A percentile compares a stretch with the other conserved stretches of the same genome.
phyloP scores from a whole-genome alignment of 2,797 vertebrate genomes.

The Lepus townsendii region DNA sequence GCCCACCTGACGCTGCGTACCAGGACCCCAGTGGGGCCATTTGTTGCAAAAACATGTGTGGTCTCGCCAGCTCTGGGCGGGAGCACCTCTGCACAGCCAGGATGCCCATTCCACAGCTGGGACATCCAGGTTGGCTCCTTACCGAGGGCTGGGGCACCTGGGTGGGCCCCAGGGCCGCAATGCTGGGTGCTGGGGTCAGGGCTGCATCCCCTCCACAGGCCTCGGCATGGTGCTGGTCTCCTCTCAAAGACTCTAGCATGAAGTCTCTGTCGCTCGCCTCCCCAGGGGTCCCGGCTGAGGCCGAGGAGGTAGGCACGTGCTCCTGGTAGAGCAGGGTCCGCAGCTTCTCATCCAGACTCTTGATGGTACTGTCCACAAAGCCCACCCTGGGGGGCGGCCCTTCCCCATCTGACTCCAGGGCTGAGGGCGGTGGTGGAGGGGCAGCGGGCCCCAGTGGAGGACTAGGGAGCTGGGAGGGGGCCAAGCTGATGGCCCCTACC shows the following conservation, averaged over 20 bases:
- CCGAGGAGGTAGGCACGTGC: conserved; percentile 88
- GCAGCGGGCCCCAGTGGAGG: conserved; percentile 42
- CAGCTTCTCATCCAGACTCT: conserved; percentile 97
- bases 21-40: not conserved
- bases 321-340: conserved; percentile 95
- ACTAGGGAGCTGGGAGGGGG: conserved; percentile 70
- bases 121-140: not conserved
- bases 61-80: no score
- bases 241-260: conserved; percentile 56
- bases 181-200: accelerated
- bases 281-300: conserved; percentile 84
- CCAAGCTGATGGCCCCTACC: not conserved
- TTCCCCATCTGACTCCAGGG: conserved; percentile 94
- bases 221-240: conserved; percentile 32
- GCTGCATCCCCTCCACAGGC: not conserved
- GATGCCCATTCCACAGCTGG: not conserved
- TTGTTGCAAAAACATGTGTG: not conserved
- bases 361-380: conserved; percentile 98
- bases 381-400: conserved; percentile 93
- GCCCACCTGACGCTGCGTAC: not conserved
- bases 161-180: not conserved
- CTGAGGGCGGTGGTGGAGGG: conserved; percentile 88
- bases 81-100: not conserved
- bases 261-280: conserved; percentile 85
- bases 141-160: conserved; percentile 48